phyloP scores from a whole-genome alignment of 2,797 vertebrate genomes.

The Chanos chanos region DNA sequence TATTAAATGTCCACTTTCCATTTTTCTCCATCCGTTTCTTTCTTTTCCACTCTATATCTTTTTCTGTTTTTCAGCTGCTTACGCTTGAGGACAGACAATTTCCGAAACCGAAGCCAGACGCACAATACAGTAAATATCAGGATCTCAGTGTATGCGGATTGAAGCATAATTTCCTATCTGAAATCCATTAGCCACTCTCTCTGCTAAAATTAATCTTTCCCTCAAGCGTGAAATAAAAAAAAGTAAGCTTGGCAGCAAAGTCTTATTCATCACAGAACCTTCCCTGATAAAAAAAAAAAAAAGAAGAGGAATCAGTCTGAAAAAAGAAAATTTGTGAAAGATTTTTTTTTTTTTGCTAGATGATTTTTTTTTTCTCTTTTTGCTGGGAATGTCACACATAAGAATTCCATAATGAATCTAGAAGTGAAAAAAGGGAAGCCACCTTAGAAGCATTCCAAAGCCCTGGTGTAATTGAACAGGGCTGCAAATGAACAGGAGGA shows the following conservation, averaged over 20 bases:
- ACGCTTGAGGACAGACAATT: constrained; percentile 36
- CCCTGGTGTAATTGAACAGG: not conserved
- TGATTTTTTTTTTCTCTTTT: constrained; percentile 25
- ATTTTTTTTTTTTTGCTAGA: constrained; percentile 12
- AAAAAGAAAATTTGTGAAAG: constrained; percentile 21
- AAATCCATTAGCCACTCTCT: constrained; percentile 50
- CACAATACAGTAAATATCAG: constrained; percentile 46
- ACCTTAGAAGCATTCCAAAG: constrained; percentile 4
- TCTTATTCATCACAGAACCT: constrained; percentile 38
- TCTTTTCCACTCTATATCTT: not conserved
- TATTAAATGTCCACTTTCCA: not conserved
- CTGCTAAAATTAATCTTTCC: constrained; percentile 52
- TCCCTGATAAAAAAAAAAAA: constrained; percentile 30
- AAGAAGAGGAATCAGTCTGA: constrained; percentile 11
- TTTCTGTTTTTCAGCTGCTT: not conserved
- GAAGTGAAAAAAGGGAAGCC: constrained; percentile 9
- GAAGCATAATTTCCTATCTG: constrained; percentile 50
- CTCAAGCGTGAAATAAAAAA: constrained; percentile 36
- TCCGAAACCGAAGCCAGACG: constrained; percentile 34
- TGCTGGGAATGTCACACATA: constrained; percentile 9
- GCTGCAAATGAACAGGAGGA: constrained; percentile 18
- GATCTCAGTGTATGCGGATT: constrained; percentile 53
- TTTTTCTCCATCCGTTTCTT: not conserved
- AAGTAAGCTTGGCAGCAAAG: constrained; percentile 22
- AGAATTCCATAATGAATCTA: constrained; percentile 13